Base-by-base conservation (phyloP, 2,113 vertebrate genomes). In the Xenotilapia leptura region DNA sequence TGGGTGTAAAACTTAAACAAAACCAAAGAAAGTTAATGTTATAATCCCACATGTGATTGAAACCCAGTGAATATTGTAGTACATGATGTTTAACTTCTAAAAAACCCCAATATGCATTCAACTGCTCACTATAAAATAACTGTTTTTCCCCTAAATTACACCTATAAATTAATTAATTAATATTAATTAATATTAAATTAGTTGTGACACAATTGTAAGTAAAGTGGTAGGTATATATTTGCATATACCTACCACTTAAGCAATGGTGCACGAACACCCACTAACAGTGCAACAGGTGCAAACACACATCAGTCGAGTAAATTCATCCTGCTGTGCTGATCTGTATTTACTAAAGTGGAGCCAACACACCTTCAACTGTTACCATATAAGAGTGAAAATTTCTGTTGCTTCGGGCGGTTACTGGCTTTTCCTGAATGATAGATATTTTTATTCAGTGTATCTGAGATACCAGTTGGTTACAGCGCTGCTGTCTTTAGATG, bases 111-210 rank as follows among this genome's bases (percentile, higher is more conserved):
- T 6, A 36, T 45, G 21, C 40, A 45, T 73, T 45, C 14, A 73
- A 6, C 21, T 10, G 23, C 13, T 45, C 21, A 75, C 23, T 26
- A 17, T 28, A 28, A 47, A 28, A 11, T 10, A 28, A 73, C 1
- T 15, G n/a, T 65, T 38, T n/a, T 0, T 0, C 60, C 60, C 2
- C 9, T 28, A 17, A 75, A 7, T 75, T 26, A 45, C 21, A 45
- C 65, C 1, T 6, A 17, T 33, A 26, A 26, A 26, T 28, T 60
- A 1, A 60, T 60, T 0, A 11, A 19, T 60, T 0, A 6, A 70
- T 70, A 14, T 21, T 3, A 17, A 14, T 17, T 0, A 26, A 42
- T 73, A 73, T 73, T 3, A 73, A 45, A 73, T 45, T 45, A 45
- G 40, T 45, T 42, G 5, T 45, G 38, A 45, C 21, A 45, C 4